Percentiles rank a stretch among this genome's conserved stretches.
These are phyloP conservation scores for Drosophila mercatorum DNA, from an alignment of 2,888 invertebrate species.

Conservation along the genomic window DNA sequence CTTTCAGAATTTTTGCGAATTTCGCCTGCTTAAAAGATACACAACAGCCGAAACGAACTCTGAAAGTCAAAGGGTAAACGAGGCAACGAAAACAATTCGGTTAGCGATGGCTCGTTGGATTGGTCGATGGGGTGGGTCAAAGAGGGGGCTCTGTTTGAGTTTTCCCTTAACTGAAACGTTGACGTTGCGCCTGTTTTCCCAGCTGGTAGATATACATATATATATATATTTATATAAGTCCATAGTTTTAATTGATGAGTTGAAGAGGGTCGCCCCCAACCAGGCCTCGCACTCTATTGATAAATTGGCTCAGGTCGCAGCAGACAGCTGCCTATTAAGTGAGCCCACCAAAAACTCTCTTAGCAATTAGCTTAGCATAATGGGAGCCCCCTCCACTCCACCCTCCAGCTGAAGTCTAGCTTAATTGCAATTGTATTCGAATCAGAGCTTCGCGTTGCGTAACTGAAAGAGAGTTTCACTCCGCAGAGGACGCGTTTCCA, in stretches of 20 bases:
- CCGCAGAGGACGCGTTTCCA: slow-evolving; percentile 17
- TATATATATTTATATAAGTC: slow-evolving; percentile 44
- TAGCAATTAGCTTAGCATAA: slow-evolving; percentile 14
- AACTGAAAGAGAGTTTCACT: background rate
- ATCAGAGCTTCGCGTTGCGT: slow-evolving; percentile 25
- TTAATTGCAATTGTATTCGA: slow-evolving; percentile 10
- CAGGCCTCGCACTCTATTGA: slow-evolving; percentile 48
- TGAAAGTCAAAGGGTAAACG: slow-evolving; percentile 76
- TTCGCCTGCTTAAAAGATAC: slow-evolving; percentile 61
- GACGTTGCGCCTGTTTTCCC: slow-evolving; percentile 42
- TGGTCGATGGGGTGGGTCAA: background rate
- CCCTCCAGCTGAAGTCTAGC: background rate
- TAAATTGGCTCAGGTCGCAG: slow-evolving; percentile 29
- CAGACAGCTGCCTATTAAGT: slow-evolving; percentile 36
- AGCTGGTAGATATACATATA: slow-evolving; percentile 39
- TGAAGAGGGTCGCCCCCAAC: slow-evolving; percentile 67
- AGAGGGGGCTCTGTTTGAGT: slow-evolving; percentile 47
- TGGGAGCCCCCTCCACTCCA: background rate
- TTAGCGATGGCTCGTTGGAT: slow-evolving; percentile 22
- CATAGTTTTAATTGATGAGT: slow-evolving; percentile 69
- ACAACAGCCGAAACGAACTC: slow-evolving; percentile 54
- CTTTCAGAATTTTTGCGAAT: slow-evolving; percentile 69
- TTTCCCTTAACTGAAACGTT: slow-evolving; percentile 47
- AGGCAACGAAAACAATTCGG: slow-evolving; percentile 64
- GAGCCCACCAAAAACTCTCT: background rate